Base-by-base conservation (phyloP, 2,888 invertebrate species). In the Zonitis immaculata region DNA sequence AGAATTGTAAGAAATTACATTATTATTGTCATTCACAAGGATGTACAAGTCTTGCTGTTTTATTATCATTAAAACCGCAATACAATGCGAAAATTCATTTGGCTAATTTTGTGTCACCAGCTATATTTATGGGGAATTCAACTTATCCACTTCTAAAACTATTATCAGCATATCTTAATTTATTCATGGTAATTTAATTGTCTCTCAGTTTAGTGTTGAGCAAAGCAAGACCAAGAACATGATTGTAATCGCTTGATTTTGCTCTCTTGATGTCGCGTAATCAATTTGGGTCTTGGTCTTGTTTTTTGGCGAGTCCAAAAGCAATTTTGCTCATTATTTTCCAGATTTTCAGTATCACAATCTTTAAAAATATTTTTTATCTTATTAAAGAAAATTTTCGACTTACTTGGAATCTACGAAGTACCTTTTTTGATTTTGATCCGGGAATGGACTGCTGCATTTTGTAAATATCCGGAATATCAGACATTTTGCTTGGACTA, bases 1-100 rank as follows among this genome's bases (percentile, higher is more conserved):
- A 80, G 0, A 77, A 79, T 22, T 60, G 79, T n/a, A n/a, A n/a
- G 0, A 77, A 83, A 47, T 66, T 94, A 0, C 86, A 87, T 65
- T 93, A 91, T 69, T 75, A 89, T 1, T 93, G 92, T 0, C 89
- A 92, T 70, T 93, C 91, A 0, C 39, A 39, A 71, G 92, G 91
- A 6, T 84, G 86, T 0, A 86, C 87, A 0, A 66, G 76, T 1
- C 87, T 86, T 69, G 88, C 81, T 66, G 84, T 87, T 0, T 80
- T 87, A 83, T 77, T 78, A 12, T 80, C 85, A 0, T 75, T 82
- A 46, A 73, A 75, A 12, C 85, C 88, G 0, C 81, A 82, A 44
- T 87, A 87, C 63, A 86, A 87, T 68, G 67, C 76, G 0, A 88
- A 87, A 71, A 80, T 89, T 6, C 78, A 79, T 20, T 1, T 51